Percentiles rank a stretch among this genome's conserved stretches.
phyloP scores from a whole-genome alignment of 2,113 vertebrate genomes.

The Coturnix japonica region DNA sequence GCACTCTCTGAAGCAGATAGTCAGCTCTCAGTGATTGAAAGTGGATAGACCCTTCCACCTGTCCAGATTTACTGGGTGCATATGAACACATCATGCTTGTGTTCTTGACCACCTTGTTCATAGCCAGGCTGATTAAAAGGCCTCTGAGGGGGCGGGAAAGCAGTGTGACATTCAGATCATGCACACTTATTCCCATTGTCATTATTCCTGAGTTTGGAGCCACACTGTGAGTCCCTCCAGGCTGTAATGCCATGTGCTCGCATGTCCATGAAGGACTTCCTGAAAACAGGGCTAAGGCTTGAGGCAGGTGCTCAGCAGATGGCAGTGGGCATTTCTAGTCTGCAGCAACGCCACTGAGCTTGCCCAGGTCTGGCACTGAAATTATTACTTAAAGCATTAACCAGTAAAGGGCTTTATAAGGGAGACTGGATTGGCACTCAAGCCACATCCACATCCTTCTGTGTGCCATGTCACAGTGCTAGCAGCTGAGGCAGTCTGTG shows the following conservation, averaged over 20 bases:
- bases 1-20: neutral
- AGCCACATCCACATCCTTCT: neutral
- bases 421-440: neutral
- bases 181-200: neutral
- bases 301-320: neutral
- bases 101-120: neutral
- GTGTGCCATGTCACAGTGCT: neutral
- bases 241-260: too few relatives aligned
- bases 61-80: neutral
- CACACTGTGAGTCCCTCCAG: neutral
- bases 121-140: neutral
- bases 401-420: neutral
- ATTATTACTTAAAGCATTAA: neutral
- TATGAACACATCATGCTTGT: too few relatives aligned
- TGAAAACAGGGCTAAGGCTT: neutral
- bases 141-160: neutral
- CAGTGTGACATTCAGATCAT: neutral
- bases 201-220: neutral
- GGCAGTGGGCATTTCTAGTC: neutral
- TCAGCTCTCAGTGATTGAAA: neutral
- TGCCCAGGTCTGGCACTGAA: neutral
- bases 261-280: neutral
- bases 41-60: neutral
- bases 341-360: neutral
- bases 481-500: neutral